These are phyloP conservation scores for Gadus chalcogrammus DNA, from an alignment of 2,113 vertebrate genomes.

Conservation along the genomic window DNA sequence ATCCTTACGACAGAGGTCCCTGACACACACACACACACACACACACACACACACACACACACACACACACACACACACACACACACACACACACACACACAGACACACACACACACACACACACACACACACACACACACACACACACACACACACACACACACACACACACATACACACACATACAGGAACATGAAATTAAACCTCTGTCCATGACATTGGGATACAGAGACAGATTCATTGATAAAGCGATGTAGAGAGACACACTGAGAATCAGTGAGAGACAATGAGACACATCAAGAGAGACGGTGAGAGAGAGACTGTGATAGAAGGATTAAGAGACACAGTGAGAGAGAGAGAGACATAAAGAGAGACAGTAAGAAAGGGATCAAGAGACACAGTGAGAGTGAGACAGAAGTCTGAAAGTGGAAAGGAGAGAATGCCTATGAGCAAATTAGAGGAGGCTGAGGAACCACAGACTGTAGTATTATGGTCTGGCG, in stretches of 20 bases:
- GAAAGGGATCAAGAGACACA: too few species aligned
- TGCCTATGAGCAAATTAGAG: conserved; percentile 39
- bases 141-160: conserved; percentile 9
- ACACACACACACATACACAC: too few species aligned
- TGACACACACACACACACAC: conserved; percentile 50
- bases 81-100: too few species aligned
- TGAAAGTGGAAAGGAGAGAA: too few species aligned
- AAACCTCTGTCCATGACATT: background rate
- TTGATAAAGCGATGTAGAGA: too few species aligned
- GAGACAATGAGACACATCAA: too few species aligned
- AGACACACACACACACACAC: conserved; percentile 2
- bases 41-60: conserved; percentile 9
- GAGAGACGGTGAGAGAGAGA: too few species aligned
- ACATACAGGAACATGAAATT: background rate
- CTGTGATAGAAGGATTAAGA: too few species aligned
- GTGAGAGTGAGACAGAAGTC: too few species aligned
- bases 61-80: background rate
- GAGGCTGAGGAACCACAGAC: conserved; percentile 40
- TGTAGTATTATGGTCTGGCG: conserved; percentile 33
- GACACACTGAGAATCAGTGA: too few species aligned
- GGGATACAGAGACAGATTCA: background rate
- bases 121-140: conserved; percentile 22
- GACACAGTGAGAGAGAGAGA: too few species aligned
- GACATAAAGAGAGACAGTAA: too few species aligned
- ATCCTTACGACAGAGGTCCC: conserved; percentile 90